A percentile compares a stretch with the other conserved stretches of the same genome.
Evolutionary conservation across 2,113 vertebrate genomes (phyloP).

Genomic region (Toxostoma redivivum): DNA sequence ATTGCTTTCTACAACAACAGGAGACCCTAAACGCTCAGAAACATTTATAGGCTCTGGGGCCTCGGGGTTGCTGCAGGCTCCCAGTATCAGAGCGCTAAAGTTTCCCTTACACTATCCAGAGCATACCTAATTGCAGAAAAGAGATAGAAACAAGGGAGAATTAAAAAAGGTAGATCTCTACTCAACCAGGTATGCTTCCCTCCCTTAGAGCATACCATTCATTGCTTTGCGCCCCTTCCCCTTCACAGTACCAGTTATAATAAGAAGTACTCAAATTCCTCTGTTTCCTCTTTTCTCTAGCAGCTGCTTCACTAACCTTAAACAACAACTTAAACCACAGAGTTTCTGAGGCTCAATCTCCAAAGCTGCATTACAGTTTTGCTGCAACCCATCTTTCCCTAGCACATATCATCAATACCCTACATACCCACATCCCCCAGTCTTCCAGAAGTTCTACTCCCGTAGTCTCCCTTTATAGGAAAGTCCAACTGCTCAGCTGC

Average conservation of each 20-base stretch:
- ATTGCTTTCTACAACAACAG: neutral
- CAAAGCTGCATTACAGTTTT: neutral
- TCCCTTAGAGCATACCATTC: neutral
- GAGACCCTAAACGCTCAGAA: neutral
- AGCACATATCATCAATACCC: neutral
- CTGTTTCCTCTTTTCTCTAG: neutral
- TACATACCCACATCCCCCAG: neutral
- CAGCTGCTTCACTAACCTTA: neutral
- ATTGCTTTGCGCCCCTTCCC: neutral
- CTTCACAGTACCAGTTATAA: neutral
- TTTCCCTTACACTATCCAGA: neutral
- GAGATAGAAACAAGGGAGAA: neutral
- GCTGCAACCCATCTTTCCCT: neutral
- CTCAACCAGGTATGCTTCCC: neutral
- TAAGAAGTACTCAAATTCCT: neutral
- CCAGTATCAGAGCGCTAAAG: neutral
- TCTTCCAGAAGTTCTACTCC: neutral
- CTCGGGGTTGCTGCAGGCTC: neutral
- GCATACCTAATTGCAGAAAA: neutral
- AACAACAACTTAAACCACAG: neutral
- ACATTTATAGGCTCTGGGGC: neutral
- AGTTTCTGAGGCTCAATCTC: neutral
- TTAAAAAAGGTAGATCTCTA: neutral
- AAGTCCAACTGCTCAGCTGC: neutral
- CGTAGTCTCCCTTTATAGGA: neutral